phyloP scores from a whole-genome alignment of 2,797 vertebrate species.

The Ptychadena robeensis region DNA sequence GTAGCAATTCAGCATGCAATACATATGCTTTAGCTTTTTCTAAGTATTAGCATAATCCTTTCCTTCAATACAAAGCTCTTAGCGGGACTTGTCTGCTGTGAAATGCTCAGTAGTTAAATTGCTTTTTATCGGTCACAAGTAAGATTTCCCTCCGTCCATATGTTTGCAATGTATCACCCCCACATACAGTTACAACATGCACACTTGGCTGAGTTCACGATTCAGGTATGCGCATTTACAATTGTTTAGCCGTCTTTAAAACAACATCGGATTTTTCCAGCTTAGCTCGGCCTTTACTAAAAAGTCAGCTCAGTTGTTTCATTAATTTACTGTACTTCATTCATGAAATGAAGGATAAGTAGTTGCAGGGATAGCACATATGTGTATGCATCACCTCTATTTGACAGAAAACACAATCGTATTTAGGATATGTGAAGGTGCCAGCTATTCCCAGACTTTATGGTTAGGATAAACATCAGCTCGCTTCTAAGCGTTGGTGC shows the following conservation, averaged over 20 bases:
- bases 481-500: constrained; percentile 1
- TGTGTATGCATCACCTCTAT: not conserved
- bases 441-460: not conserved
- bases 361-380: constrained; percentile 13
- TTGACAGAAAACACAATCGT: constrained; percentile 17
- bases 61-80: constrained; percentile 28
- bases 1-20: constrained; percentile 12
- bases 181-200: constrained; percentile 21
- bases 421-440: constrained; percentile 10
- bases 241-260: constrained; percentile 26
- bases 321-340: constrained; percentile 40
- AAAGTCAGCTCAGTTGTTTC: constrained; percentile 7
- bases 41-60: constrained; percentile 44
- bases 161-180: constrained; percentile 54
- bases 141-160: constrained; percentile 40
- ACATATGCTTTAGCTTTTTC: constrained; percentile 13
- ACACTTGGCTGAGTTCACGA: constrained; percentile 27
- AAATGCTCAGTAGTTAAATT: constrained; percentile 40
- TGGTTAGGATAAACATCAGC: not conserved
- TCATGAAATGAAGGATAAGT: constrained; percentile 39
- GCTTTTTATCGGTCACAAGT: constrained; percentile 49
- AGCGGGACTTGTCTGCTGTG: constrained; percentile 26
- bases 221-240: constrained; percentile 37
- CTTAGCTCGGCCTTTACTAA: constrained; percentile 40
- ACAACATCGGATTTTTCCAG: constrained; percentile 37